Conservation (phyloP, 2,797 vertebrate species). For the Sebastes nivosus region DNA sequence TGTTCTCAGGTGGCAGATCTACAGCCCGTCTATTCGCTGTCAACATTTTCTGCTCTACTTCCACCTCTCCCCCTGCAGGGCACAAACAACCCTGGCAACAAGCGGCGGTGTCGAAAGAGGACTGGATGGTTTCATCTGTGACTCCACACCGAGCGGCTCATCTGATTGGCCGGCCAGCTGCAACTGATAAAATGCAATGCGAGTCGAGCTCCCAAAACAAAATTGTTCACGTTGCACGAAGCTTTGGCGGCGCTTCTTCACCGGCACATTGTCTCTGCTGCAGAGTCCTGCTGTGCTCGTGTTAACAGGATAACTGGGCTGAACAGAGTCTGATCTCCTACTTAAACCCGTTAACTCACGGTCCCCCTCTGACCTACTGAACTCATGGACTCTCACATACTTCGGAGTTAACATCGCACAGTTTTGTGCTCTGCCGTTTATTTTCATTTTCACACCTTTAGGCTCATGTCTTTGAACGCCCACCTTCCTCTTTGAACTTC, state of each 20-base stretch:
- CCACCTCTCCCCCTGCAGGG: slow-evolving; percentile 54
- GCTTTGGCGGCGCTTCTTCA: neutral
- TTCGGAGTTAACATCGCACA: neutral
- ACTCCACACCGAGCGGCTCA: slow-evolving; percentile 28
- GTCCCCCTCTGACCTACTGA: neutral
- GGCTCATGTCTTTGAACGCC: slow-evolving; percentile 29
- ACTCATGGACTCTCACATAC: neutral
- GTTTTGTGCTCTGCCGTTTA: neutral
- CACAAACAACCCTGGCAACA: slow-evolving; percentile 71
- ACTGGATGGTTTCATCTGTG: slow-evolving; percentile 64
- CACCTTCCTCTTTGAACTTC: slow-evolving; percentile 48
- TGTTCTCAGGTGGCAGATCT: slow-evolving; percentile 42
- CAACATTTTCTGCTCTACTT: slow-evolving; percentile 74
- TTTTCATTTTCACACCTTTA: neutral
- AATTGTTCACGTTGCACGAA: slow-evolving; percentile 13
- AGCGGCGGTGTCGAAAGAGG: slow-evolving; percentile 41
- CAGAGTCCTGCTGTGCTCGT: slow-evolving; percentile 9
- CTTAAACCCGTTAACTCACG: neutral
- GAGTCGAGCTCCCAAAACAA: slow-evolving; percentile 3
- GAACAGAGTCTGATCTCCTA: neutral
- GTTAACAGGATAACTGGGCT: slow-evolving; percentile 9
- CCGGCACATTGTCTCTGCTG: slow-evolving; percentile 1
- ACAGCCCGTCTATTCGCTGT: slow-evolving; percentile 19
- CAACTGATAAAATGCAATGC: slow-evolving; percentile 7
- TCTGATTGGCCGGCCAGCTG: slow-evolving; percentile 54